Evolutionary conservation across 2,797 vertebrate genomes (phyloP).

Genomic region (Thaleichthys pacificus): DNA sequence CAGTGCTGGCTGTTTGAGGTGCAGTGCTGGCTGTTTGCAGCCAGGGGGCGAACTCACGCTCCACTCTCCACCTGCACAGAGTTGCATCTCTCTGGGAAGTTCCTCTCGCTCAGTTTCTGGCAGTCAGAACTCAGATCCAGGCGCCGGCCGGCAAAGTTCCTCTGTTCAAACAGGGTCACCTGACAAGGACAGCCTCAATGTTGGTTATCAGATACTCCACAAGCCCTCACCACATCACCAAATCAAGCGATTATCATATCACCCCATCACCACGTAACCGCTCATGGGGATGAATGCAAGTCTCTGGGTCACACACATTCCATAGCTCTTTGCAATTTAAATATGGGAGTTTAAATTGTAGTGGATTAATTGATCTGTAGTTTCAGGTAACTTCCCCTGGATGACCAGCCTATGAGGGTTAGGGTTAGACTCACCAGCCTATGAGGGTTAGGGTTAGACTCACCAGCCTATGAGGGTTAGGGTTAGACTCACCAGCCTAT

Average conservation of each 20-base stretch:
- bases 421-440: slow-evolving; percentile 61
- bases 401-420: background rate
- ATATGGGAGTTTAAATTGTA: too few relatives aligned
- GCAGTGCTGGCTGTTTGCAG: background rate
- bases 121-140: slow-evolving; percentile 79
- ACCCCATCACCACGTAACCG: too few relatives aligned
- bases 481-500: too few relatives aligned
- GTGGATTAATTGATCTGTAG: too few relatives aligned
- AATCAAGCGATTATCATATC: too few relatives aligned
- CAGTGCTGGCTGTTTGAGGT: background rate
- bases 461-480: too few relatives aligned
- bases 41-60: slow-evolving; percentile 68
- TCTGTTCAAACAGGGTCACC: slow-evolving; percentile 83
- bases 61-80: slow-evolving; percentile 81
- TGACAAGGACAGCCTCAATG: slow-evolving; percentile 31
- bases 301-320: too few relatives aligned
- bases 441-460: too few relatives aligned
- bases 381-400: background rate
- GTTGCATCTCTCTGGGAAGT: slow-evolving; percentile 81
- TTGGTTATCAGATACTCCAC: too few relatives aligned
- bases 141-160: slow-evolving; percentile 76
- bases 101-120: slow-evolving; percentile 72
- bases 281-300: too few relatives aligned
- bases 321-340: too few relatives aligned
- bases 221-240: too few relatives aligned